A percentile compares a stretch with the other conserved stretches of the same genome.
These are phyloP conservation scores for Vesta saturnalis DNA, from an alignment of 2,888 invertebrate species.

Conservation along the genomic window DNA sequence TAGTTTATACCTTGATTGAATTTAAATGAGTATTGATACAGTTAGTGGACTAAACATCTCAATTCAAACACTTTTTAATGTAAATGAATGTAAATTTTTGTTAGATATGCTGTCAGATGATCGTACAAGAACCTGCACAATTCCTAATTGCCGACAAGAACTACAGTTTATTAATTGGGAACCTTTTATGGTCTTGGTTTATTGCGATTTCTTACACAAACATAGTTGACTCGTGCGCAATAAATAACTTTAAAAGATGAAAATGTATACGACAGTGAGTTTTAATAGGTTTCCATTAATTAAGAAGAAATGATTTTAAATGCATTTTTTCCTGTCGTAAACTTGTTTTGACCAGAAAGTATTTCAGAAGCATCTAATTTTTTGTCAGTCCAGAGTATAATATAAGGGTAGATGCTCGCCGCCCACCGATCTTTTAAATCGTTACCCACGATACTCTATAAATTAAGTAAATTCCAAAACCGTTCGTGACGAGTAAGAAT, in stretches of 20 bases:
- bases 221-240: conserved; percentile 24
- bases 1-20: conserved; percentile 47
- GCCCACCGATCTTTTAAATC: conserved; percentile 31
- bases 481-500: conserved; percentile 55
- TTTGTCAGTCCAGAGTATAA: conserved; percentile 35
- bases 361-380: conserved; percentile 31
- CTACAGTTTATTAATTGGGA: conserved; percentile 41
- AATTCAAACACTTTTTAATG: conserved; percentile 53
- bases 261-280: conserved; percentile 3
- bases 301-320: conserved; percentile 14
- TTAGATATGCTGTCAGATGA: conserved; percentile 54
- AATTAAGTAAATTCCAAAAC: conserved; percentile 50
- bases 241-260: conserved; percentile 15
- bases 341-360: conserved; percentile 24
- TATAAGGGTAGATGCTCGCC: conserved; percentile 44
- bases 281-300: conserved; percentile 17
- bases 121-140: conserved; percentile 53
- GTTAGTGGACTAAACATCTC: conserved; percentile 49
- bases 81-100: conserved; percentile 59
- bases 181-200: conserved; percentile 37
- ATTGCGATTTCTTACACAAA: conserved; percentile 30
- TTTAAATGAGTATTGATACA: conserved; percentile 52
- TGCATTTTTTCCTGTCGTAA: neutral
- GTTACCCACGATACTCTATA: conserved; percentile 49
- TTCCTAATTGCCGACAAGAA: conserved; percentile 54